These are phyloP conservation scores for Akabosia matsudoensis DNA, from an alignment of 1,140 invertebrate species.

Conservation along the genomic window DNA sequence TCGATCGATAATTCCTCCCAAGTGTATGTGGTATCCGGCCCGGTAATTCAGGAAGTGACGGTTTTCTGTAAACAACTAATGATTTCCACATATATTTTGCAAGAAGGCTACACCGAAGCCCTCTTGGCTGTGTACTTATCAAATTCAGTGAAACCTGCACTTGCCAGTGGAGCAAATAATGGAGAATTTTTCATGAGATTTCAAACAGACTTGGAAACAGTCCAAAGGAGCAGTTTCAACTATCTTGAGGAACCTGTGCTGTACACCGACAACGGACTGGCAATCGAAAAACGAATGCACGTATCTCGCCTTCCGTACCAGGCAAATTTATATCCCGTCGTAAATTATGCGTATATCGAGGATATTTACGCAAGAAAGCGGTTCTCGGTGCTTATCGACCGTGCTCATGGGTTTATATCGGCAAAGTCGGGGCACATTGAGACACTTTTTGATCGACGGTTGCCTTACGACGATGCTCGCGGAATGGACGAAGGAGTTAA, in stretches of 20 bases:
- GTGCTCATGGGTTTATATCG: slow-evolving; percentile 52
- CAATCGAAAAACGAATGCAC: slow-evolving; percentile 65
- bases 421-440: slow-evolving; percentile 51
- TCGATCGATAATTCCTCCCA: background rate
- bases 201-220: slow-evolving; percentile 41
- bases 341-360: slow-evolving; percentile 75
- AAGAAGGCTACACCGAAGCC: background rate
- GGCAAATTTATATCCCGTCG: slow-evolving; percentile 65
- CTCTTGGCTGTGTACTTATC: slow-evolving; percentile 44
- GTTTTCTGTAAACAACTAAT: background rate
- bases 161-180: slow-evolving; percentile 28
- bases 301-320: slow-evolving; percentile 1
- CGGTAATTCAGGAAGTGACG: background rate
- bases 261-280: slow-evolving; percentile 91
- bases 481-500: background rate
- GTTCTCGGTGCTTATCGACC: slow-evolving; percentile 54
- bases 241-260: slow-evolving; percentile 62
- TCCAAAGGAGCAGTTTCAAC: background rate
- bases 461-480: background rate
- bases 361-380: slow-evolving; percentile 61
- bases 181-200: slow-evolving; percentile 48
- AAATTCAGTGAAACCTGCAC: slow-evolving; percentile 75
- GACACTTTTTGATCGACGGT: slow-evolving; percentile 54
- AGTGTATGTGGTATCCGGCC: background rate
- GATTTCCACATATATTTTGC: slow-evolving; percentile 2